Percentiles rank a stretch among this genome's conserved stretches.
Conservation (phyloP, 2,113 vertebrate species). For the Myiozetetes cayanensis region DNA sequence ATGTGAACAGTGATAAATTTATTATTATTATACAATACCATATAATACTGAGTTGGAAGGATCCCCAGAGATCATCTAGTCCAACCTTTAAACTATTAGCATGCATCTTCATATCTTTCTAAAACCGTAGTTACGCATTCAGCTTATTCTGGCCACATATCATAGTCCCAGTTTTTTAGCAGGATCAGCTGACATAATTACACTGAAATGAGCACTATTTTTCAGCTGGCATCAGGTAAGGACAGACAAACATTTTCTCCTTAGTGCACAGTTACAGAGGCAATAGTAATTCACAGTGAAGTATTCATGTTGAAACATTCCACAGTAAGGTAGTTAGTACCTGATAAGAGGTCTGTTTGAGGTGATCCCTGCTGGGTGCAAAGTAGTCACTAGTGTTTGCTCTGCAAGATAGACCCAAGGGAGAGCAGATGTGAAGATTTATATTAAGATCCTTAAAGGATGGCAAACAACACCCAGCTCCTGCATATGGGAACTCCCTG, state of each 20-base stretch:
- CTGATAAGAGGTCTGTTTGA: neutral
- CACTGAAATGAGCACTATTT: neutral
- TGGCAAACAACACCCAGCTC: neutral
- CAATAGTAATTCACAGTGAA: neutral
- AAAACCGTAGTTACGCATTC: neutral
- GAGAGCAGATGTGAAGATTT: neutral
- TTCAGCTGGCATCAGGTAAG: neutral
- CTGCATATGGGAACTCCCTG: neutral
- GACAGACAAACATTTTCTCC: neutral
- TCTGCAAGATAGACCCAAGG: neutral
- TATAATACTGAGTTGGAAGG: neutral
- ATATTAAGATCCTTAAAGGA: neutral
- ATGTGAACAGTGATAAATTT: neutral
- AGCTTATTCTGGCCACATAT: neutral
- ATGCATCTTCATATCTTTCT: neutral
- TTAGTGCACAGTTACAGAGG: neutral
- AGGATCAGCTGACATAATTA: neutral
- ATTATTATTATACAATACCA: neutral
- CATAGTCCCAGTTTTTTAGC: neutral
- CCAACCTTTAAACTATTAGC: neutral
- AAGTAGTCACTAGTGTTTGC: neutral
- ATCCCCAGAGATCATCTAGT: neutral
- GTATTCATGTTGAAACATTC: neutral
- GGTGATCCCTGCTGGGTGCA: neutral
- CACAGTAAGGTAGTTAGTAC: neutral